These are phyloP conservation scores for Macroramphosus scolopax DNA, from an alignment of 2,797 vertebrate genomes.

Conservation along the genomic window DNA sequence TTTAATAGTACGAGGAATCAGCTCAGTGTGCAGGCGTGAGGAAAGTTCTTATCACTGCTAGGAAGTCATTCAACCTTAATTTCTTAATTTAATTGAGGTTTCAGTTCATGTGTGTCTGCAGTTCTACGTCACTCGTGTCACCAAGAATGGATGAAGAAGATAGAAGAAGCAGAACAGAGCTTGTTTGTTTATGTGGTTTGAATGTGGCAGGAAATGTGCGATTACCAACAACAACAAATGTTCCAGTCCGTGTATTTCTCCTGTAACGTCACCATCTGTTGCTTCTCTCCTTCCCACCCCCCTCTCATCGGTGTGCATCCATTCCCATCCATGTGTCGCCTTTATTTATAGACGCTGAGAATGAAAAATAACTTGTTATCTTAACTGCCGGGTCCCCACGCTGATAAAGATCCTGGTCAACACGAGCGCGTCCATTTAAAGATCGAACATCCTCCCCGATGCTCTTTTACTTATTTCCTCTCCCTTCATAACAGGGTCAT, in stretches of 20 bases:
- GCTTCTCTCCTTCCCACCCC: too few relatives aligned
- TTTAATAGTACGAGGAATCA: slow-evolving; percentile 9
- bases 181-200: not conserved
- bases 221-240: too few relatives aligned
- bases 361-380: slow-evolving; percentile 1
- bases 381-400: slow-evolving; percentile 11
- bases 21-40: too few relatives aligned
- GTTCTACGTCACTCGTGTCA: not conserved
- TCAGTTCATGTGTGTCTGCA: too few relatives aligned
- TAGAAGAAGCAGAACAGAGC: too few relatives aligned
- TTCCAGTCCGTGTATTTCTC: too few relatives aligned
- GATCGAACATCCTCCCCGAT: not conserved
- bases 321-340: slow-evolving; percentile 32
- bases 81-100: too few relatives aligned
- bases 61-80: not conserved
- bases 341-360: slow-evolving; percentile 27
- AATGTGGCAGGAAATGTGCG: too few relatives aligned
- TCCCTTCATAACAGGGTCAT: too few relatives aligned
- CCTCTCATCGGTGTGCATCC: too few relatives aligned
- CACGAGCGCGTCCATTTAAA: not conserved
- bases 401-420: slow-evolving; percentile 28
- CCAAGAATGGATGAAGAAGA: too few relatives aligned
- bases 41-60: too few relatives aligned
- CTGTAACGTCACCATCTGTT: slow-evolving; percentile 11
- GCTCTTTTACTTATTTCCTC: not conserved